phyloP scores from a whole-genome alignment of 2,797 vertebrate species.

The Poecilia gillii region DNA sequence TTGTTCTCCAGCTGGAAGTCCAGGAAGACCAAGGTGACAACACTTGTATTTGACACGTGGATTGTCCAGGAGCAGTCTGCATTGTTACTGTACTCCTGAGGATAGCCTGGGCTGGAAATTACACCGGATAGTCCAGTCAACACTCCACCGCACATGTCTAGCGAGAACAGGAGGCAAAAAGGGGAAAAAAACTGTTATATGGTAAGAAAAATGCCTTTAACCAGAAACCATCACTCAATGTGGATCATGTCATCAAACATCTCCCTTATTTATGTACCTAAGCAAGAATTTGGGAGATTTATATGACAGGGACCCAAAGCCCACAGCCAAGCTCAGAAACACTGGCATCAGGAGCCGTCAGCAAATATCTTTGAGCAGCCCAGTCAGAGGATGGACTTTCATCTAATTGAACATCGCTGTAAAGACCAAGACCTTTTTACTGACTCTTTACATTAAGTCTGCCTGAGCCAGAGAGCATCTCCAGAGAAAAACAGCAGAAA shows the following conservation, averaged over 20 bases:
- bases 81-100: conserved; percentile 92
- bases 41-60: conserved; percentile 77
- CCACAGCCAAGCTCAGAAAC: neutral
- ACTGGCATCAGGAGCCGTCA: neutral
- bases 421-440: neutral
- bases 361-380: neutral
- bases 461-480: neutral
- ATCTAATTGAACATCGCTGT: neutral
- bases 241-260: neutral
- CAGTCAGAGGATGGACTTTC: neutral
- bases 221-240: neutral
- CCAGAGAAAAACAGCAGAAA: neutral
- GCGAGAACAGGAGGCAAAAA: conserved; percentile 22
- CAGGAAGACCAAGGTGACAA: conserved; percentile 88
- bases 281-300: neutral
- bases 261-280: neutral
- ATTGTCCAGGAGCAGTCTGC: conserved; percentile 94
- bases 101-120: conserved; percentile 93
- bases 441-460: neutral
- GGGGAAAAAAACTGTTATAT: neutral
- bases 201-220: neutral
- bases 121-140: conserved; percentile 91
- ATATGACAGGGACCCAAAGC: neutral
- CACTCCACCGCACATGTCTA: conserved; percentile 93
- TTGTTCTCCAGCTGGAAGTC: conserved; percentile 96